Percentiles rank a stretch among this genome's conserved stretches.
These are phyloP conservation scores for Eumacrocentrus americanus DNA, from an alignment of 2,888 invertebrate species.

Conservation along the genomic window DNA sequence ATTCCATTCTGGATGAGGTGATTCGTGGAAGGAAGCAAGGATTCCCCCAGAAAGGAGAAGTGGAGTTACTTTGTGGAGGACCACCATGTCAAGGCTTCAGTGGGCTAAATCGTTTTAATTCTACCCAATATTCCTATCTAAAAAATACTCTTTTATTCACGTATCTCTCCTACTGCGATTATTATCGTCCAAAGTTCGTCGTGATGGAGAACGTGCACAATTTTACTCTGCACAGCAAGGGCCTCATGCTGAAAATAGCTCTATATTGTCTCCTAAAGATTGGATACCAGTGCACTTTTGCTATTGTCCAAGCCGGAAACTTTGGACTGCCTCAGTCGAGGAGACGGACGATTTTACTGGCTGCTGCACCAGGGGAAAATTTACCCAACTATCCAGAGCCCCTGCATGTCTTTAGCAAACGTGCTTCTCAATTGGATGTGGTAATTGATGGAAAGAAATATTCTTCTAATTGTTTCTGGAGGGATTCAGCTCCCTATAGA, in stretches of 20 bases:
- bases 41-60: constrained; percentile 78
- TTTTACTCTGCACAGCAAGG: constrained; percentile 82
- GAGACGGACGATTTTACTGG: constrained; percentile 76
- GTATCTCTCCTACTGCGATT: constrained; percentile 84
- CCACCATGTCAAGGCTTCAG: constrained; percentile 91
- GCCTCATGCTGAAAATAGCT: constrained; percentile 81
- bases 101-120: constrained; percentile 88
- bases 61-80: constrained; percentile 83
- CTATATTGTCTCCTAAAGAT: constrained; percentile 77
- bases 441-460: constrained; percentile 67
- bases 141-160: constrained; percentile 85
- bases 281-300: constrained; percentile 88
- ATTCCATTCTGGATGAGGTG: constrained; percentile 69
- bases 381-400: constrained; percentile 82
- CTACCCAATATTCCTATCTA: constrained; percentile 81
- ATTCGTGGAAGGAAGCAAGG: constrained; percentile 64
- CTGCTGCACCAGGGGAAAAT: constrained; percentile 78
- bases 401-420: constrained; percentile 75
- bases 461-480: constrained; percentile 67
- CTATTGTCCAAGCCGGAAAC: constrained; percentile 84
- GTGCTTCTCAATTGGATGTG: constrained; percentile 70
- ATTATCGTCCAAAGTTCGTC: constrained; percentile 82
- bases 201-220: constrained; percentile 86
- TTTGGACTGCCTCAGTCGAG: constrained; percentile 86
- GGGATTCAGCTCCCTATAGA: constrained; percentile 75